A percentile compares a stretch with the other conserved stretches of the same genome.
Conservation (phyloP, 2,797 vertebrate species). For the Silurus lanzhouensis region DNA sequence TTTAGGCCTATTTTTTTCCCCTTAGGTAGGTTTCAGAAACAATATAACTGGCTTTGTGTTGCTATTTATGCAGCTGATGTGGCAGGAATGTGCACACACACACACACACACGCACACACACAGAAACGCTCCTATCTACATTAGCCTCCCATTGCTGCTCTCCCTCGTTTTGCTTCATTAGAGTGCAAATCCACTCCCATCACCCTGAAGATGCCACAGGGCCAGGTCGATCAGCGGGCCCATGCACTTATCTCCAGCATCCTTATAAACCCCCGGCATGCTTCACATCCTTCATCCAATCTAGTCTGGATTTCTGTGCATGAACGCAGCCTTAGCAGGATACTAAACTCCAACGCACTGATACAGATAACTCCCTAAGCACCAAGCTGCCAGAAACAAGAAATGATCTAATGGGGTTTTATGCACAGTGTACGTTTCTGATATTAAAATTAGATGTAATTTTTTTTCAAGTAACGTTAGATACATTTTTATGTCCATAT, state of each 20-base stretch:
- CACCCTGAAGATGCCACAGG: constrained; percentile 33
- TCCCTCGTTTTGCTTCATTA: constrained; percentile 42
- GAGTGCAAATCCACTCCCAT: constrained; percentile 44
- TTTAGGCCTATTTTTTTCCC: not conserved
- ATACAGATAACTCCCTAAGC: constrained; percentile 21
- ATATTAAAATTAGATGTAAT: not conserved
- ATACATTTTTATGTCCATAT: not conserved
- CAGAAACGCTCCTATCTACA: constrained; percentile 16
- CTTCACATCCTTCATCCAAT: constrained; percentile 25
- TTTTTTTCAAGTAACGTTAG: not conserved
- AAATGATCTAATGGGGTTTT: constrained; percentile 22
- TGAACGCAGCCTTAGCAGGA: constrained; percentile 28
- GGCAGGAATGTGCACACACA: not conserved
- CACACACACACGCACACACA: constrained; percentile 31
- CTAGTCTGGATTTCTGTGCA: constrained; percentile 11
- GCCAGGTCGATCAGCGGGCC: constrained; percentile 5
- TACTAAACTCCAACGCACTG: not conserved
- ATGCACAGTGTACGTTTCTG: constrained; percentile 7
- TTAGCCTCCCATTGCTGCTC: constrained; percentile 26
- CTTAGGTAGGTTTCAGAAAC: not conserved
- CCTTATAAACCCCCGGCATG: constrained; percentile 18
- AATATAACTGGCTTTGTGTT: constrained; percentile 9
- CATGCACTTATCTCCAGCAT: constrained; percentile 13
- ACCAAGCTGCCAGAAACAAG: constrained; percentile 18
- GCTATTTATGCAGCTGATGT: constrained; percentile 10